These are phyloP conservation scores for Hucho hucho DNA, from an alignment of 2,113 vertebrate genomes.

Conservation along the genomic window DNA sequence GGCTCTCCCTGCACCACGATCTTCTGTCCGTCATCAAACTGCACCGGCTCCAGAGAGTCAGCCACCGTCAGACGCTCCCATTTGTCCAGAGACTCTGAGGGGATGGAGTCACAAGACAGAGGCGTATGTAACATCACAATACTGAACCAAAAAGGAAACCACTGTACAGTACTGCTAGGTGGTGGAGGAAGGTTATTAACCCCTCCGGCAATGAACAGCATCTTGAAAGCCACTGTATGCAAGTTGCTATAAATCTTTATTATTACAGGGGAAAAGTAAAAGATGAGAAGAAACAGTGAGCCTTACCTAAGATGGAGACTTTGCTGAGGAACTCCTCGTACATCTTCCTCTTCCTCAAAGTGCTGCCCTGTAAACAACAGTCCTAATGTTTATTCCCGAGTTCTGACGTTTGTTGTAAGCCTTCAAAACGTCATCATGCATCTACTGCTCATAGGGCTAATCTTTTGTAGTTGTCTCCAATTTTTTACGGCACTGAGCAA, in stretches of 20 bases:
- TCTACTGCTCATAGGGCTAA: too few relatives aligned
- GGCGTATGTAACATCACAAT: neutral
- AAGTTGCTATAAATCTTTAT: too few relatives aligned
- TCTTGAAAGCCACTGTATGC: too few relatives aligned
- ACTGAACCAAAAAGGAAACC: neutral
- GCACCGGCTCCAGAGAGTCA: constrained; percentile 92
- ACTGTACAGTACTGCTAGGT: neutral
- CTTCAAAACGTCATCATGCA: too few relatives aligned
- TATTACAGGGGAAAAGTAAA: too few relatives aligned
- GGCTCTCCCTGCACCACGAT: constrained; percentile 98
- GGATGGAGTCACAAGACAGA: neutral
- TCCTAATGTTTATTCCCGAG: neutral
- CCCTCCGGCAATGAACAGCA: too few relatives aligned
- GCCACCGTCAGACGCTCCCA: constrained; percentile 98
- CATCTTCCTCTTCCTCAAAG: constrained; percentile 98
- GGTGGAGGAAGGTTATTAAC: too few relatives aligned
- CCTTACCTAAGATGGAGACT: constrained; percentile 97
- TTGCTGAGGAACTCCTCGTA: constrained; percentile 99
- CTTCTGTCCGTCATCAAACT: constrained; percentile 98
- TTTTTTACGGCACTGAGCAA: too few relatives aligned
- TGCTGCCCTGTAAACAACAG: constrained; percentile 83
- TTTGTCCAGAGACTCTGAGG: constrained; percentile 94
- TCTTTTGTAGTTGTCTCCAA: too few relatives aligned
- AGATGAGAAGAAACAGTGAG: neutral
- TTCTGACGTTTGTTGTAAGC: too few relatives aligned